Base-by-base conservation (phyloP, 2,113 vertebrate species). In the Neolamprologus cancellatus region DNA sequence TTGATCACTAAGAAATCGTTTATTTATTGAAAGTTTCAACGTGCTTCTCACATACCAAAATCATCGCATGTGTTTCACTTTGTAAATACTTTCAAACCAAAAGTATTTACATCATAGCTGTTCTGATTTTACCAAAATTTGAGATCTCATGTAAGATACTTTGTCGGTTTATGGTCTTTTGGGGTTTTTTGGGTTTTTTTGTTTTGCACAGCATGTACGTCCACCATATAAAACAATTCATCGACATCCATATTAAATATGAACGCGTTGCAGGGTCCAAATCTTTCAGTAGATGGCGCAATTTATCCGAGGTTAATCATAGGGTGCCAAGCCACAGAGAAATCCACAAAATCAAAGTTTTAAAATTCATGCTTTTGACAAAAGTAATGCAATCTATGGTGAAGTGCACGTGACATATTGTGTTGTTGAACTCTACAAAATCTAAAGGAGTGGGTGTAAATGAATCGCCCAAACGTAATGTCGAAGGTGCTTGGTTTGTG, bases 241-340 rank as follows among this genome's bases (percentile, higher is more conserved):
- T 36, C 17, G 17, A 28, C 1, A 32, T 48, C 18, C 13, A 1
- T 13, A 5, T 6, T 4, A 55, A 32, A 28, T 12, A 4, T 15
- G 6, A 3, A n/a, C 4, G 23, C 10, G 57, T 11, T 76, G 61
- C 71, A 76, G 17, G 17, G 46, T 76, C 25, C 3, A 76, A n/a
- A 11, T 81, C 50, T 15, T 39, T 15, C 93, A 83, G 89, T 89
- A 94, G 93, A 86, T 93, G 93, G 89, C 5, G 90, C 80, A 57
- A 53, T 78, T 82, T 18, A 23, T 9, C 13, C n/a, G 13, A 54
- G 18, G 23, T 48, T 76, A 30, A 28, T 18, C 9, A 14, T 46
- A 3, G 20, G 32, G 32, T 28, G 39, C 66, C 64, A 25, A 81
- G n/a, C 46, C 61, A 25, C 2, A 53, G 50, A 57, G 20, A 4